Conservation (phyloP, 2,797 vertebrate genomes). For the Brachymystax lenok region DNA sequence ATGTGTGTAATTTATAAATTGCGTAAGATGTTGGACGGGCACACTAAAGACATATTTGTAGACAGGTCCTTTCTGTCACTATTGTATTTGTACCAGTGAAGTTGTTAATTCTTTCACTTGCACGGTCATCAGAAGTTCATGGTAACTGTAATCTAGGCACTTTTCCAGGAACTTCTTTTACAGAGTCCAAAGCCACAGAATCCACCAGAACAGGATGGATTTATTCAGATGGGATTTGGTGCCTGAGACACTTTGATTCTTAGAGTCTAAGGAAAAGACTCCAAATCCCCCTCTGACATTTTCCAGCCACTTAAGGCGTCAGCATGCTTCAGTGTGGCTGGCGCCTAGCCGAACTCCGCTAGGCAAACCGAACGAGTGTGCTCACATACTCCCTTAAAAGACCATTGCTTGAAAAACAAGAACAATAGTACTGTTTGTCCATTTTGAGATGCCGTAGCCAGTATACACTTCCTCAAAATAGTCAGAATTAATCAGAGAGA, state of each 20-base stretch:
- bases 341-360: no score
- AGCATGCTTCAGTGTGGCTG: no score
- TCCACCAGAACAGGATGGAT: not conserved
- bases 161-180: not conserved
- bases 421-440: no score
- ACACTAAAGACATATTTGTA: not conserved
- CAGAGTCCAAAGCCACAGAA: not conserved
- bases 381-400: no score
- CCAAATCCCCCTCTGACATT: not conserved
- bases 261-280: not conserved
- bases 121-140: not conserved
- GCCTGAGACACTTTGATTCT: not conserved
- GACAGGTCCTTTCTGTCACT: not conserved
- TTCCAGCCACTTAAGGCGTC: not conserved
- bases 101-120: not conserved
- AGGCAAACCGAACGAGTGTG: no score
- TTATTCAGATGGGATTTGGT: conserved; percentile 3
- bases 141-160: not conserved
- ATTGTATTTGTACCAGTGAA: not conserved
- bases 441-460: no score
- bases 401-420: no score
- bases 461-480: no score
- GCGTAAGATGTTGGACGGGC: not conserved
- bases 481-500: no score
- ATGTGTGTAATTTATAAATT: conserved; percentile 22